Base-by-base conservation (phyloP, 2,888 invertebrate species). In the Megaustenia siamemsis region DNA sequence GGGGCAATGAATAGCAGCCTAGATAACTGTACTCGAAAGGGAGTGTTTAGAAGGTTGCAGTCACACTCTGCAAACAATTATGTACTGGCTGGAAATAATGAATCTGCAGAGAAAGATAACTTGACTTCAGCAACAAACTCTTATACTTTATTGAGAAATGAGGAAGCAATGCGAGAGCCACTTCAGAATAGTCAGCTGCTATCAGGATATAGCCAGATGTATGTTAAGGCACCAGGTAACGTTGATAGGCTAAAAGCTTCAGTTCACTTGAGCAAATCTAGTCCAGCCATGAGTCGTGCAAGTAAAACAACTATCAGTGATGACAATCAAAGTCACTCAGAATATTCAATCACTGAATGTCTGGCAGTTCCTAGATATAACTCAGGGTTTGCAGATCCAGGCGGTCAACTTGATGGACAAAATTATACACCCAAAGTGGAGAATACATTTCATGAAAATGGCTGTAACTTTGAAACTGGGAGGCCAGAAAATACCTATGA, bases 401-500 rank as follows among this genome's bases (percentile, higher is more conserved):
- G 43, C 6, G 28, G 35, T 45, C 8, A 21, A 10, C 1, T 24
- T n/a, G 15, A 43, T 45, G 28, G 12, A 12, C 28, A 76, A 32
- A 21, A 53, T 53, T 28, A 15, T 32, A 10, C 38, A 53, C 21
- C 56, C 32, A 24, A 53, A 53, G 18, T 38, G 15, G 56, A 76
- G 53, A 18, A 15, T 15, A 35, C 6, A 21, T 73, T 8, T 75
- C 3, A 40, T 35, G 53, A 35, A 38, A 18, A 49, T 18, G 35
- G 8, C n/a, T 38, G 18, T 0, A 60, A n/a, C 24, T 43, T n/a
- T 4, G 63, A 43, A 63, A 28, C 49, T 15, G 28, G 18, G 21
- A 43, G 43, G 35, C 56, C 24, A 18, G 76, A 78, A 28, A 78
- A 66, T 68, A 24, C 68, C 5, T 79, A 79, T 79, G 79, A 68